Base-by-base conservation (phyloP, 2,888 invertebrate genomes). In the Incurvaria masculella region DNA sequence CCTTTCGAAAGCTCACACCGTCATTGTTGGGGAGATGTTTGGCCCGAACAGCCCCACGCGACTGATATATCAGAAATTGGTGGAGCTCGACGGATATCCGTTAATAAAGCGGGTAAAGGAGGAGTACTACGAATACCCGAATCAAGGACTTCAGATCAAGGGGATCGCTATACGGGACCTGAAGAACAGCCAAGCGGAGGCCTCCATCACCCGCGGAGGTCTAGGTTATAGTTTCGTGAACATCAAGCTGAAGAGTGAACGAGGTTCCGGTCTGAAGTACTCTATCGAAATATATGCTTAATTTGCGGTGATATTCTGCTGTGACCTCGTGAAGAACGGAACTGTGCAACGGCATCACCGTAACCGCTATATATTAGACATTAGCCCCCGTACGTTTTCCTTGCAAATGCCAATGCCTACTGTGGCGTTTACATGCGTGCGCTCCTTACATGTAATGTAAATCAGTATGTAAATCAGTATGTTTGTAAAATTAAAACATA, bases 131-230 rank as follows among this genome's bases (percentile, higher is more conserved):
- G 67, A 70, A 44, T 68, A 70, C 46, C 63, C 65, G 18, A 40
- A 56, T 11, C 64, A 61, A 45, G 66, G 68, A 21, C 61, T 68
- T 58, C 70, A 60, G 50, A 75, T 78, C 2, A 76, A 75, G 53
- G 78, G 78, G 0, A 70, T 78, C 1, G 68, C 72, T 2, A 72
- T 78, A 10, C 68, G 66, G 33, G 78, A 78, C 27, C 33, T 72
- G 59, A 72, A 76, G 1, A 71, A 74, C 50, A 68, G 66, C 0
- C 43, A 65, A 2, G 69, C 75, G 0, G 65, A 72, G 45, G 65
- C 78, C 0, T 64, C 75, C 1, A 73, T 80, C 4, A 71, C 52
- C 0, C 49, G 67, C 10, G 80, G 80, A 0, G 80, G 80, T 0
- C 55, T 79, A 0, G 76, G 76, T 0, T 68, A 72, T 49, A 60